Evolutionary conservation across 2,888 invertebrate species (phyloP), one percentile per base, ranked within the genome.

Genomic region (Oligia strigilis): DNA sequence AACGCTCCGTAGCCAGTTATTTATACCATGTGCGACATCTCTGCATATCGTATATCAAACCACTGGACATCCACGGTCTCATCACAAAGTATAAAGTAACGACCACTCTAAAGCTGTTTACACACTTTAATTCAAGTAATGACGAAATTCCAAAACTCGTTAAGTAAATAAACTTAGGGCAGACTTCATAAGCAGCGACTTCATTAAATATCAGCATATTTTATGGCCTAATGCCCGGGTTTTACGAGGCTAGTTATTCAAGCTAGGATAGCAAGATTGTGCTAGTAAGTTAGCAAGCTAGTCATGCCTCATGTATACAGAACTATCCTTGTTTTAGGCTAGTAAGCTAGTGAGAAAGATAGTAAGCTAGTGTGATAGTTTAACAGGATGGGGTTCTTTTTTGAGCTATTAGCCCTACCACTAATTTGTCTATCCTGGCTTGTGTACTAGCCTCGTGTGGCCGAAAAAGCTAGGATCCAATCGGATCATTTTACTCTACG

Each of bases 31-130:
- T 81, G 92, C 91, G 92, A 92, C 92, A 92, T 92, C 89, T 87
- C 86, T 78, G 87, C 85, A 90, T 93, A 93, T 94, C 94, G 89
- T 93, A 93, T 93, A 93, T 94, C 94, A 94, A 91, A 92, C 90
- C 89, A 80, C 89, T 91, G 92, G 92, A 93, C 92, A 92, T 92
- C 89, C 85, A 85, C 88, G 89, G 90, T 92, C 92, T 93, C 93
- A 91, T 91, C 92, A 88, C 88, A 89, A 91, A 91, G 90, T 92
- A 90, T 92, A 92, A 91, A 90, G 88, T 92, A 90, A 91, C 89
- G 85, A 84, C 88, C 88, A 87, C 88, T 91, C 87, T 90, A 88
- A 92, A 92, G 90, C 86, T 89, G 90, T 90, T 90, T 89, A 87
- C 85, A 87, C 86, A 90, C 86, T 80, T 78, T 89, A 90, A 91